A percentile compares a stretch with the other conserved stretches of the same genome.
These are phyloP conservation scores for Aphidius colemani DNA, from an alignment of 2,888 invertebrate species.

Conservation along the genomic window DNA sequence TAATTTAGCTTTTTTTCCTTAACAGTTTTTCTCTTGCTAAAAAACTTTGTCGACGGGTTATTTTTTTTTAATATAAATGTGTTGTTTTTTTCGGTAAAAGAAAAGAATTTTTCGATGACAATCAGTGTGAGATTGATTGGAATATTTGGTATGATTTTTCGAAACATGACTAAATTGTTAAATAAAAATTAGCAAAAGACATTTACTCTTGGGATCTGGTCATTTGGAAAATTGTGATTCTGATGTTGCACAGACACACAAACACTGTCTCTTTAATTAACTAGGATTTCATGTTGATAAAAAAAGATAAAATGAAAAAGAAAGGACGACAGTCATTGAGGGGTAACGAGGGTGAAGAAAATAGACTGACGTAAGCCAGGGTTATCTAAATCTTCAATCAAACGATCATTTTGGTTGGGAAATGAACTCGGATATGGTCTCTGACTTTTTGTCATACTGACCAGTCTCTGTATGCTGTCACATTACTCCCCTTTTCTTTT, in stretches of 20 bases:
- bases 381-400: conserved; percentile 50
- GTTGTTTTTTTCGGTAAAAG: neutral
- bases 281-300: conserved; percentile 18
- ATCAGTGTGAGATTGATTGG: no score
- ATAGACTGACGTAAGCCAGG: conserved; percentile 40
- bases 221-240: conserved; percentile 45
- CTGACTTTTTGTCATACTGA: neutral
- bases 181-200: conserved; percentile 27
- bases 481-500: no score
- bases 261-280: conserved; percentile 47
- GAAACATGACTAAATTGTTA: neutral
- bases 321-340: neutral
- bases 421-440: conserved; percentile 10
- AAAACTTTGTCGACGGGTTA: neutral
- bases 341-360: conserved; percentile 34
- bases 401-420: conserved; percentile 4
- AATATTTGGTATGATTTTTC: no score
- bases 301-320: no score
- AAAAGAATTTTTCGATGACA: no score
- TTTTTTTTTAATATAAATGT: neutral
- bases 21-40: no score
- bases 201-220: conserved; percentile 33
- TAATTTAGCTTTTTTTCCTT: no score
- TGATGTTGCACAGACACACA: conserved; percentile 38
- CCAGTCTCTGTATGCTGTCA: no score